Percentiles rank a stretch among this genome's conserved stretches.
Conservation (phyloP, 2,797 vertebrate species). For the Taenioides sp. region DNA sequence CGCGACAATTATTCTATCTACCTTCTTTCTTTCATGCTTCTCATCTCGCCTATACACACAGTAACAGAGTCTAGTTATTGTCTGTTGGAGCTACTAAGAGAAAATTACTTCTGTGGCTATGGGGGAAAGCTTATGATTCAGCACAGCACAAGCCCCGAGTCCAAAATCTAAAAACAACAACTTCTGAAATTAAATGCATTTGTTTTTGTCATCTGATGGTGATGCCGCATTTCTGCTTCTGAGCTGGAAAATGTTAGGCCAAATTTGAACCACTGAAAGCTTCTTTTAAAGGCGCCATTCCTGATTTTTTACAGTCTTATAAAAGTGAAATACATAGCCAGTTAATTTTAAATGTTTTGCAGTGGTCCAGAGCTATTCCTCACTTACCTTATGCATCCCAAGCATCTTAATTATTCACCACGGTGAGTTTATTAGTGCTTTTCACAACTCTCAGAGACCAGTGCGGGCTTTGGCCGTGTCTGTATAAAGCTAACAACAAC, state of each 20-base stretch:
- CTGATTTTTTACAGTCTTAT: too few relatives aligned
- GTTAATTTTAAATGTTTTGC: too few relatives aligned
- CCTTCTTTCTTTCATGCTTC: constrained; percentile 1
- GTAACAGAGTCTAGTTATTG: constrained; percentile 58
- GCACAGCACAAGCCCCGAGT: constrained; percentile 28
- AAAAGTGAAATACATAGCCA: too few relatives aligned
- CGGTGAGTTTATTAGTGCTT: too few relatives aligned
- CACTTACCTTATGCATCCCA: too few relatives aligned
- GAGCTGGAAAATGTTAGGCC: background rate
- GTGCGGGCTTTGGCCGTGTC: too few relatives aligned
- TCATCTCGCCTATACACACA: constrained; percentile 30
- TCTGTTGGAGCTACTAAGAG: constrained; percentile 50
- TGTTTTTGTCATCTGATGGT: constrained; percentile 39
- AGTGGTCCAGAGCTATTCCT: too few relatives aligned
- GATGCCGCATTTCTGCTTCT: background rate
- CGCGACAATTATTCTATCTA: constrained; percentile 45
- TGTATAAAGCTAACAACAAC: too few relatives aligned
- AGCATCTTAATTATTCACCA: too few relatives aligned
- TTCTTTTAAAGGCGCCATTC: background rate
- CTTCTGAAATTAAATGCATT: constrained; percentile 52
- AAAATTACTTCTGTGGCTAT: constrained; percentile 47
- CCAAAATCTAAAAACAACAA: constrained; percentile 45
- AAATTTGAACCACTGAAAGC: background rate
- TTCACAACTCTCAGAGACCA: too few relatives aligned
- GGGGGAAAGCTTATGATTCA: constrained; percentile 43